Base-by-base conservation (phyloP, 2,888 invertebrate genomes). In the Agrochola lychnidis region DNA sequence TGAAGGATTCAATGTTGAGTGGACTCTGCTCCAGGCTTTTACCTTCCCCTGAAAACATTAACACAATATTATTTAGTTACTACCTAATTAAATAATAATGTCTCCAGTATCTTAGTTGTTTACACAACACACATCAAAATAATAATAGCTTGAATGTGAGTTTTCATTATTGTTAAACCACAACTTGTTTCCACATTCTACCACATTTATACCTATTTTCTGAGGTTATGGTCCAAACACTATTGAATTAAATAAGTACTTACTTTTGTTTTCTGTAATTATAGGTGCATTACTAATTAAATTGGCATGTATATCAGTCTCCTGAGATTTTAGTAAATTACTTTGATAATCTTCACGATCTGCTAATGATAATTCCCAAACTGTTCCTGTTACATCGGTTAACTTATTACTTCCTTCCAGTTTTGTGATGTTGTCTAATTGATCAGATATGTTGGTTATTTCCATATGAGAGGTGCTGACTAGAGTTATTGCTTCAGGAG, bases 1-100 rank as follows among this genome's bases (percentile, higher is more conserved):
- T 90, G 87, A 95, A 94, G 59, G 94, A 92, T 81, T 95, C 94
- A 85, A 95, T 90, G 89, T 94, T 94, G 48, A 94, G 88, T 62
- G 88, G 78, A 76, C 81, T 85, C 70, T 90, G 89, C 62, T 87
- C 88, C 68, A 85, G 78, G 72, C 75, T 83, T 57, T 76, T 85
- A 56, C 87, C 88, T 80, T 85, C 87, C 89, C 78, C 94, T 95
- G 89, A 90, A 92, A 68, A 76, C 9, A 70, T 53, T 48, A n/a
- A 45, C 48, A 61, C 19, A 14, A 25, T 40, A 22, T 25, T n/a
- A 36, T 62, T 62, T 53, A 16, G 19, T 76, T 45, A 53, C 6
- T 45, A 36, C 14, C 7, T n/a, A 14, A 61, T 9, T 16, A 36
- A 73, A 48, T 57, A 57, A 40, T 36, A 59, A 73, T 16, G 5